phyloP scores from a whole-genome alignment of 2,888 invertebrate genomes.

The Agrochola lota region DNA sequence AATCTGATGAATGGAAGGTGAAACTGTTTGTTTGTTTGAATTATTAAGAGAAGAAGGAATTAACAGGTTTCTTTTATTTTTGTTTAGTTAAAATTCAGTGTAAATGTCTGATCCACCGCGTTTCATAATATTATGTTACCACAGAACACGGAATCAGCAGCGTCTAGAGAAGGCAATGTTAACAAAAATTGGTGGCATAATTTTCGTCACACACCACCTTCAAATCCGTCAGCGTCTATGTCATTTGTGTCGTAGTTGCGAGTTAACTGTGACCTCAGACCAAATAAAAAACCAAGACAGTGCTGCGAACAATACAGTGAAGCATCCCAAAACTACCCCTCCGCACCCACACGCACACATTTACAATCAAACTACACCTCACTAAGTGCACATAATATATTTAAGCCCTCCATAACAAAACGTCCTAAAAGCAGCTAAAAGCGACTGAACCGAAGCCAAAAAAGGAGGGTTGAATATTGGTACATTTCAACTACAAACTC shows the following conservation, averaged over 20 bases:
- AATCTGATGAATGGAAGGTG: not conserved
- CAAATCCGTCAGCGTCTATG: no score
- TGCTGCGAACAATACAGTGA: no score
- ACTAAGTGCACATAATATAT: no score
- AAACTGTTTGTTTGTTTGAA: not conserved
- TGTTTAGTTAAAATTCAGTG: not conserved
- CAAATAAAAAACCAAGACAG: no score
- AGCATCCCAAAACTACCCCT: no score
- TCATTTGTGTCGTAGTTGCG: not conserved
- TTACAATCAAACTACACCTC: no score
- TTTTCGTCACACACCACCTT: not conserved
- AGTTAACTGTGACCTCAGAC: not conserved
- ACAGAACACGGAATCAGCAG: not conserved
- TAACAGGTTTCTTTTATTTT: not conserved
- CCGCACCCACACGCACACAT: no score
- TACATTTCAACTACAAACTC: no score
- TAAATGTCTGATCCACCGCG: not conserved
- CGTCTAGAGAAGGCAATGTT: not conserved
- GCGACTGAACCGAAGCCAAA: no score
- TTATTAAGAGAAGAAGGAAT: not conserved
- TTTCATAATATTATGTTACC: not conserved
- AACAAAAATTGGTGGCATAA: not conserved
- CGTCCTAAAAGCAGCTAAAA: no score
- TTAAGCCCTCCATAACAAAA: no score
- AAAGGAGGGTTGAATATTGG: no score